A percentile compares a stretch with the other conserved stretches of the same genome.
These are phyloP conservation scores for Dexiosoma caninum DNA, from an alignment of 2,888 invertebrate species.

Conservation along the genomic window DNA sequence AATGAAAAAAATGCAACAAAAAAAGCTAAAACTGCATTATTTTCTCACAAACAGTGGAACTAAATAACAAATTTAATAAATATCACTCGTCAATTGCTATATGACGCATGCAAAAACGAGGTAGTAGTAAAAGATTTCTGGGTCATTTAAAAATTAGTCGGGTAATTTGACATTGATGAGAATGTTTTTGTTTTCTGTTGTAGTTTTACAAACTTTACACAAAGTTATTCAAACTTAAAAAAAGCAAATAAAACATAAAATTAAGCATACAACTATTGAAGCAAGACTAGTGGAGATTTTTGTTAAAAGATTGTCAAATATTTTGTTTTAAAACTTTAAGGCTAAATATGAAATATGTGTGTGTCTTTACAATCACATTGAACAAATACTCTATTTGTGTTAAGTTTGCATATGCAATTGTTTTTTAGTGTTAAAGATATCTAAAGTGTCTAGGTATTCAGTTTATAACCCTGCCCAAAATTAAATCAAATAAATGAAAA, in stretches of 20 bases:
- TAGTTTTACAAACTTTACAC: background rate
- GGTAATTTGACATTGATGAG: background rate
- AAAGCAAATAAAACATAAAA: background rate
- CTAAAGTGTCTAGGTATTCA: too few species aligned
- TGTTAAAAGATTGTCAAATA: constrained; percentile 42
- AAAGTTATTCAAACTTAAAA: background rate
- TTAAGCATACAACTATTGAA: constrained; percentile 3
- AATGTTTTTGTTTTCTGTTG: too few species aligned
- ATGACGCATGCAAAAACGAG: constrained; percentile 21
- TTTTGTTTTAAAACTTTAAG: constrained; percentile 13
- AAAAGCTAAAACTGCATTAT: constrained; percentile 5
- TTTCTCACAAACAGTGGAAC: background rate
- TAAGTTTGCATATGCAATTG: too few species aligned
- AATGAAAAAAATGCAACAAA: constrained; percentile 9
- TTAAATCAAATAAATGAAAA: constrained; percentile 7
- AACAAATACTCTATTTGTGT: constrained; percentile 51
- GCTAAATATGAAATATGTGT: constrained; percentile 34
- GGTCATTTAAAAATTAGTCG: constrained; percentile 28
- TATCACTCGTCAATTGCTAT: background rate
- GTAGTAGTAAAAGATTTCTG: constrained; percentile 13
- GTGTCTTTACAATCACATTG: background rate
- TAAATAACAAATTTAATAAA: background rate
- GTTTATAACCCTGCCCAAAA: constrained; percentile 45
- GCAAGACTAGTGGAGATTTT: background rate
- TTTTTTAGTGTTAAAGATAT: too few species aligned